Percentiles rank a stretch among this genome's conserved stretches.
phyloP scores from a whole-genome alignment of 2,888 invertebrate species.

The Pandemis heparana region DNA sequence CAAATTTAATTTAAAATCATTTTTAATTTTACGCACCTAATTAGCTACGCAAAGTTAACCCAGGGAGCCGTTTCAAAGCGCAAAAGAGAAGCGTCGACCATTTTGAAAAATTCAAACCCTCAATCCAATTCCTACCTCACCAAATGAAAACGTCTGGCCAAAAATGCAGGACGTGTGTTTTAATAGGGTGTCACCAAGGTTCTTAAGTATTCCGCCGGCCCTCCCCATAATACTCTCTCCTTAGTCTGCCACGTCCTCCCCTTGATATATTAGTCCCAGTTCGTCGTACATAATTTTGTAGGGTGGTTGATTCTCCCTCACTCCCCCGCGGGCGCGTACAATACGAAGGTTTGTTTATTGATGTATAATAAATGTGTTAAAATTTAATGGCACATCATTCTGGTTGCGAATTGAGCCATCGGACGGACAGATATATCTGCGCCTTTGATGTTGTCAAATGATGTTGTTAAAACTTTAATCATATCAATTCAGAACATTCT shows the following conservation, averaged over 20 bases:
- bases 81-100: conserved; percentile 15
- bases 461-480: neutral
- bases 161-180: conserved; percentile 84
- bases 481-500: neutral
- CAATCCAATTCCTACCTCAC: conserved; percentile 60
- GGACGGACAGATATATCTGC: conserved; percentile 21
- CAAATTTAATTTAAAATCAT: neutral
- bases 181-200: conserved; percentile 85
- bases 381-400: conserved; percentile 47
- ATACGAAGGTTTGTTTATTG: conserved; percentile 83
- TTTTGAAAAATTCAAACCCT: conserved; percentile 41
- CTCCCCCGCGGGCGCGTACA: conserved; percentile 74
- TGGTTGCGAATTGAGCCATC: conserved; percentile 28
- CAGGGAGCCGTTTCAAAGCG: neutral
- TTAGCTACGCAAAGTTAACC: neutral
- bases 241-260: conserved; percentile 85
- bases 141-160: conserved; percentile 83
- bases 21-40: conserved; percentile 15
- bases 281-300: conserved; percentile 86
- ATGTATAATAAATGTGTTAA: conserved; percentile 70
- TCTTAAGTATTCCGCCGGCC: conserved; percentile 85
- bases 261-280: conserved; percentile 86
- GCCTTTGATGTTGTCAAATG: conserved; percentile 29
- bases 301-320: conserved; percentile 71
- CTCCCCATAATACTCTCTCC: conserved; percentile 84